Base-by-base conservation (phyloP, 2,113 vertebrate genomes). In the Lontra canadensis region DNA sequence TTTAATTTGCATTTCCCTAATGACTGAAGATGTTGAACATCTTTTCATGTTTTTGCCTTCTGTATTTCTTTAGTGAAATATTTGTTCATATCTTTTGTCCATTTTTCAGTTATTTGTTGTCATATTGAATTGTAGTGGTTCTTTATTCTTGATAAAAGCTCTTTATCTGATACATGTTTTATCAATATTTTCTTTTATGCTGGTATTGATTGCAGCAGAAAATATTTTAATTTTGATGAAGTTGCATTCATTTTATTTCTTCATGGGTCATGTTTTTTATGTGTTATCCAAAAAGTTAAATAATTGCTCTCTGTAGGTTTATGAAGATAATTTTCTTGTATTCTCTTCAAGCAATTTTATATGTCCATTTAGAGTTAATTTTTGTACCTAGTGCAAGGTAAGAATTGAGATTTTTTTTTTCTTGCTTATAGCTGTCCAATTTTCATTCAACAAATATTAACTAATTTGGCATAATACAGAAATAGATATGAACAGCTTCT, bases 141-240 rank as follows among this genome's bases (percentile, higher is more conserved):
- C 29, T 89, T 69, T 92, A 55, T 52, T 90, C 52, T 90, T 73
- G 36, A 49, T 73, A 29, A 26, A 73, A 17, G 14, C 59, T 69
- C 12, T 97, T 86, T 65, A 47, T 79, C 20, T 74, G 23, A 31
- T 85, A 49, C 0, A 17, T 95, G 81, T 95, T 86, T 94, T 65
- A 87, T 1, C 65, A 0, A 7, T 79, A 26, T 36, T 95, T 87
- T 81, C 44, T 88, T 36, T 49, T 26, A 14, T 59, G 73, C 25
- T 79, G 15, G 42, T 89, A 55, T 61, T 55, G n/a, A 85, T 96
- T 90, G 5, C 31, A 93, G 13, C 36, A 57, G 21, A 93, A 88
- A 81, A 89, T 65, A 13, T 78, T 95, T 96, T 79, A 93, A 87
- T 90, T 90, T 93, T 83, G 26, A 83, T 90, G 44, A 90, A 55